Conservation (phyloP, 2,113 vertebrate species). For the Cnemophilus loriae region DNA sequence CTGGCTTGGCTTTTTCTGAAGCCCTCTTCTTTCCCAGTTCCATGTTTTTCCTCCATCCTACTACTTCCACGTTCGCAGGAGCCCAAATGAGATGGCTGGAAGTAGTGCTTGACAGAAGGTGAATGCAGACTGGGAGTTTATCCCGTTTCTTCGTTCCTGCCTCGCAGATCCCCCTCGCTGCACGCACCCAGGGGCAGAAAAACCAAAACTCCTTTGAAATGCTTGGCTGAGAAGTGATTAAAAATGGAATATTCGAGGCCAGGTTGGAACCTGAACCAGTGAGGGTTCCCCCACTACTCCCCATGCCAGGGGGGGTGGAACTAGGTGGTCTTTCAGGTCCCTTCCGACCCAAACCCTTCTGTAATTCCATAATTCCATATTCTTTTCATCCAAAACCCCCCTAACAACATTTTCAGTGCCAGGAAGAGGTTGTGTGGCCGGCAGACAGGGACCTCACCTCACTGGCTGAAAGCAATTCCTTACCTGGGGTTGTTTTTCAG, state of each 20-base stretch:
- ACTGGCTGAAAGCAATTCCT: neutral
- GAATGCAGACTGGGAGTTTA: neutral
- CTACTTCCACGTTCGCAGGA: neutral
- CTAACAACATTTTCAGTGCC: neutral
- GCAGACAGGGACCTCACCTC: neutral
- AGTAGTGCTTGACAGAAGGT: neutral
- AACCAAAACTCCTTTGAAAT: neutral
- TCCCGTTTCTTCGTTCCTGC: neutral
- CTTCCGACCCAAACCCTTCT: neutral
- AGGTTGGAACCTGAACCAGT: neutral
- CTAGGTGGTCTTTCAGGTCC: neutral
- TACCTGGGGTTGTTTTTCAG: neutral
- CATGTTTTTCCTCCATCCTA: neutral
- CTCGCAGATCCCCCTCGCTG: neutral
- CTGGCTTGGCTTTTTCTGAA: neutral
- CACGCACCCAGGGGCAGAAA: neutral
- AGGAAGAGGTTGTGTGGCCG: neutral
- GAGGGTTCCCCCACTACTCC: too few relatives aligned
- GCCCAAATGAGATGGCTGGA: neutral
- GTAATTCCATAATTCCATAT: neutral
- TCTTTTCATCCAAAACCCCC: neutral
- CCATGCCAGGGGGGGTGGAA: neutral
- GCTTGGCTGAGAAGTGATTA: neutral
- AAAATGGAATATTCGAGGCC: fast-evolving
- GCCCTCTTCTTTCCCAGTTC: neutral